Evolutionary conservation across 2,797 vertebrate species (phyloP), one percentile per base, ranked within the genome.

Genomic region (Eurystomus glaucurus): DNA sequence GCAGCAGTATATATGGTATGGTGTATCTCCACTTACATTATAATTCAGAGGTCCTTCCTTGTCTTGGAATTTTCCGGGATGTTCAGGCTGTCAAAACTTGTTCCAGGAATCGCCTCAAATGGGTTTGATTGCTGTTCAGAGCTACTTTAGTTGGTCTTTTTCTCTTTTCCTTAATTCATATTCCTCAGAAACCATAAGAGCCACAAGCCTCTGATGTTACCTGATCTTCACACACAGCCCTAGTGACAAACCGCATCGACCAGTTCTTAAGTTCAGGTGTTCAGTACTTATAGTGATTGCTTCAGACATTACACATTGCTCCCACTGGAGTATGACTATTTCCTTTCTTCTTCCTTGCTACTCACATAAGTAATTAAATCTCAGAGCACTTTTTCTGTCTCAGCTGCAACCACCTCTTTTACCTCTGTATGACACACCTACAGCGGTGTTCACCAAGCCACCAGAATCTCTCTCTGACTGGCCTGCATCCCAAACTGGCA

Each of bases 171-270:
- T 96, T 97, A 96, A 97, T 97, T 96, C 81, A 62, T 95, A 68
- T 89, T 96, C 92, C 86, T 96, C 92, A 88, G 86, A 96, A 97
- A 97, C 96, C 96, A 81, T 85, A 93, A 97, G 95, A 96, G 94
- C 96, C 95, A 85, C 96, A 96, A 96, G 89, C 78, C 86, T 97
- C 86, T 97, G 95, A 91, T 94, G 92, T 96, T 96, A 4, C 94
- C 92, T 75, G 57, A 11, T 77, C 86, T 89, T 71, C 94, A 83
- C 86, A 80, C 86, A 6, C 48, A 87, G 84, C 77, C 52, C 77
- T 28, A 96, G 95, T 96, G 96, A 93, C 92, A 96, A 97, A 97
- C 94, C 74, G 93, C 94, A 96, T 97, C 64, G 41, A 97, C 96
- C 96, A 95, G 96, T 97, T 97, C 92, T 71, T 60, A n/a, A 50